Base-by-base conservation (phyloP, 2,888 invertebrate genomes). In the Pelosia muscerda region DNA sequence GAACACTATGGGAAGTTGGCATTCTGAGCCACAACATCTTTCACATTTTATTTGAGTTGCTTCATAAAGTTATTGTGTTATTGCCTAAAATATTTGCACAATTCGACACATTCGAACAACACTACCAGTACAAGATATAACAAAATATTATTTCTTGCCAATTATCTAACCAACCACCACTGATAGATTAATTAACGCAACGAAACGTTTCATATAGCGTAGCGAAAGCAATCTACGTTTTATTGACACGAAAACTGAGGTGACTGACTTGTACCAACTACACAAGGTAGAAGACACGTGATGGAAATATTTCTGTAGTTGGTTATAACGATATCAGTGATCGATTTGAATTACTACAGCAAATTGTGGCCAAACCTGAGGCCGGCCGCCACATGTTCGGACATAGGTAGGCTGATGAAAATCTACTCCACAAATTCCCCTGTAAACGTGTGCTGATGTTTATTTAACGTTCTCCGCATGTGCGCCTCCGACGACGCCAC, bases 121-220 rank as follows among this genome's bases (percentile, higher is more conserved):
- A 42, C 42, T 42, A n/a, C n/a, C 19, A 49, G 9, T 49, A 49
- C 9, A 49, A 49, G 49, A n/a, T 49, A 19, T 42, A 49, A 49
- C 49, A 9, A 49, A 49, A 49, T 49, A 9, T 49, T 49, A 49
- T 49, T 49, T 13, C 8, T 4, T 31, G 19, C 49, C n/a, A 19
- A 49, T 49, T 49, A 6, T 49, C n/a, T 2, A n/a, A 49, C 49
- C 49, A 49, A 49, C 49, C 49, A 49, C 9, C 49, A 4, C 49
- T 8, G 23, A 55, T 25, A 55, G 25, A 55, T 25, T 13, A 57
- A 57, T 28, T 28, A 31, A 22, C 63, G 54, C 63, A 63, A 53
- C 23, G 23, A 31, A 63, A 63, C 31, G 34, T 23, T 63, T 63
- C 55, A 55, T 34, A 54, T 55, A 28, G 28, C 57, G 28, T 57